Conservation (phyloP, 2,797 vertebrate genomes). For the Leptatherina wallacei region DNA sequence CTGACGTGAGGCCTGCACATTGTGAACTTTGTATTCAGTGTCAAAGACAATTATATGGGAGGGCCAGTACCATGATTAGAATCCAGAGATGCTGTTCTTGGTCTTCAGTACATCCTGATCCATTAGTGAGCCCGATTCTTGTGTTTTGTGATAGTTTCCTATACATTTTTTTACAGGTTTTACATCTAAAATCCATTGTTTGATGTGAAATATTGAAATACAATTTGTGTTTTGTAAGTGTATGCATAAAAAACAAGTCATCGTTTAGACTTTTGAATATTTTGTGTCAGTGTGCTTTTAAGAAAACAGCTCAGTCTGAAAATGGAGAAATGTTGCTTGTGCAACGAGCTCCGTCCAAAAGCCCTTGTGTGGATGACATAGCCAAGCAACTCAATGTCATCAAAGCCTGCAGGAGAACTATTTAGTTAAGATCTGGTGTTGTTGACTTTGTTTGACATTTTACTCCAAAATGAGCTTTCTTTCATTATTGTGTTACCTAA, state of each 20-base stretch:
- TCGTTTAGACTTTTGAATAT: too few species aligned
- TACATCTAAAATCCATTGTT: constrained; percentile 15
- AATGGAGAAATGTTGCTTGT: constrained; percentile 34
- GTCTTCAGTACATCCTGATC: constrained; percentile 23
- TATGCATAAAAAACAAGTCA: constrained; percentile 4
- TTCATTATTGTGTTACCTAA: constrained; percentile 47
- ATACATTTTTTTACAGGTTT: not conserved
- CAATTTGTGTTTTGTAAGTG: not conserved
- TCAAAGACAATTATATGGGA: constrained; percentile 63
- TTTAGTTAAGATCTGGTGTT: constrained; percentile 50
- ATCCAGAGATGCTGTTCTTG: constrained; percentile 29
- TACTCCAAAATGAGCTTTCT: constrained; percentile 52
- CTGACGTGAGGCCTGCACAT: constrained; percentile 70
- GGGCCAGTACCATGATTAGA: constrained; percentile 58
- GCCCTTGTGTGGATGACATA: constrained; percentile 14
- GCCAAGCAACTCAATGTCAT: constrained; percentile 42
- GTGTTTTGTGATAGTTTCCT: constrained; percentile 3
- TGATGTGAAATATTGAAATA: not conserved
- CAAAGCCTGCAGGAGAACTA: constrained; percentile 29
- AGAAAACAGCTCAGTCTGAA: constrained; percentile 35
- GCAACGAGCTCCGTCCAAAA: constrained; percentile 27
- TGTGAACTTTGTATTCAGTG: constrained; percentile 68
- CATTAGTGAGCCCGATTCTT: constrained; percentile 21
- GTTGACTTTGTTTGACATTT: constrained; percentile 68
- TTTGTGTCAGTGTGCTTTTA: not conserved